These are phyloP conservation scores for Charaxes varanes DNA, from an alignment of 1,140 invertebrate genomes.

Conservation along the genomic window DNA sequence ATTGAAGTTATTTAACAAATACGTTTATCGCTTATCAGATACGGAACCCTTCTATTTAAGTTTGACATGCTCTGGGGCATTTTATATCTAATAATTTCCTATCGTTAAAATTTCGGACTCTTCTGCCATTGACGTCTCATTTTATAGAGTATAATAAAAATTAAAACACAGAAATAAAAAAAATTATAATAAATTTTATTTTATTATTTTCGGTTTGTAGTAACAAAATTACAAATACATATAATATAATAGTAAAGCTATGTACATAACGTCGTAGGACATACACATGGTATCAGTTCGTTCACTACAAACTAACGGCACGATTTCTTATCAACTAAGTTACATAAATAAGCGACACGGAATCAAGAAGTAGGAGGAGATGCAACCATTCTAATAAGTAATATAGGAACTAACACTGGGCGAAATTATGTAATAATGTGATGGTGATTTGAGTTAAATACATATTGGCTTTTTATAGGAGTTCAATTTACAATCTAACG, in stretches of 20 bases:
- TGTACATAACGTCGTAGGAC: constrained; percentile 42
- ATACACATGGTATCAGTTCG: constrained; percentile 56
- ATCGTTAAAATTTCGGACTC: not conserved
- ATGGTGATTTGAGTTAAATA: too few relatives aligned
- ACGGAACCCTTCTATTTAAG: too few relatives aligned
- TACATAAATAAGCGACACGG: constrained; percentile 65
- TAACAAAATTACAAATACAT: constrained; percentile 33
- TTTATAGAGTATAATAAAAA: not conserved
- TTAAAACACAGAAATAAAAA: constrained; percentile 8
- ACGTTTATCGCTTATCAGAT: too few relatives aligned
- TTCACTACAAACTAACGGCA: constrained; percentile 51
- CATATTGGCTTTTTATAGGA: too few relatives aligned
- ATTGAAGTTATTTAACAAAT: too few relatives aligned
- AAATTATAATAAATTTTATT: constrained; percentile 10
- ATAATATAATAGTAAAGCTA: constrained; percentile 30
- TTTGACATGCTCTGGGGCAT: too few relatives aligned
- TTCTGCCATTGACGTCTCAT: not conserved
- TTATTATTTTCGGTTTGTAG: constrained; percentile 29
- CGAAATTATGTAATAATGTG: too few relatives aligned
- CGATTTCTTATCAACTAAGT: constrained; percentile 35
- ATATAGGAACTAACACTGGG: too few relatives aligned
- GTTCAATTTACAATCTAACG: too few relatives aligned
- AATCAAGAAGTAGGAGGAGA: too few relatives aligned
- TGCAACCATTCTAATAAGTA: too few relatives aligned
- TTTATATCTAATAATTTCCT: too few relatives aligned